Conservation (phyloP, 2,113 vertebrate species). For the Trichomycterus rosablanca region DNA sequence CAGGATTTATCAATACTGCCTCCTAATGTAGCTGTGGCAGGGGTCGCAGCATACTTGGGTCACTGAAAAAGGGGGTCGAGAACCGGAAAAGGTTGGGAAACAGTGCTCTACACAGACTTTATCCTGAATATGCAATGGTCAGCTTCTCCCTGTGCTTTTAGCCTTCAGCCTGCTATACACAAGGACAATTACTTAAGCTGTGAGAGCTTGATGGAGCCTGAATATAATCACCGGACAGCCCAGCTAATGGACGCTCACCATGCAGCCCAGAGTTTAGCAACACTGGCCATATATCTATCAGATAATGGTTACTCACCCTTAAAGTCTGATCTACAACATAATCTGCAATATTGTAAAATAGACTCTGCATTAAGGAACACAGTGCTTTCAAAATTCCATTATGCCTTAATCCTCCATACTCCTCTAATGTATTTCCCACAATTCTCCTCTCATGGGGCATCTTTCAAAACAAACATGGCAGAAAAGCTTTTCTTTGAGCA, state of each 20-base stretch:
- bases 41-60: too few relatives aligned
- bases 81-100: too few relatives aligned
- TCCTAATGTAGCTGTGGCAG: too few relatives aligned
- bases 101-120: slow-evolving; percentile 16
- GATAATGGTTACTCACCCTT: slow-evolving; percentile 75
- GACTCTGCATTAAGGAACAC: slow-evolving; percentile 71
- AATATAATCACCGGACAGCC: slow-evolving; percentile 64
- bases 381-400: slow-evolving; percentile 78
- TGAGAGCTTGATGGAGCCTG: slow-evolving; percentile 59
- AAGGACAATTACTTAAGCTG: slow-evolving; percentile 62
- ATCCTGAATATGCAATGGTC: slow-evolving; percentile 55
- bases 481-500: slow-evolving; percentile 69
- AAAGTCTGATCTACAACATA: slow-evolving; percentile 74
- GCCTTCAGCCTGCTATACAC: slow-evolving; percentile 52
- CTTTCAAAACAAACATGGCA: slow-evolving; percentile 65
- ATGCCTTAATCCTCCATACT: slow-evolving; percentile 70
- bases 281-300: slow-evolving; percentile 63
- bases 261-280: slow-evolving; percentile 61
- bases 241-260: slow-evolving; percentile 71
- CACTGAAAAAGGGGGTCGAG: too few relatives aligned
- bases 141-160: slow-evolving; percentile 49
- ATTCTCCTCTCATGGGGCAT: slow-evolving; percentile 54
- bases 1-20: too few relatives aligned
- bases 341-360: slow-evolving; percentile 76
- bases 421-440: slow-evolving; percentile 75